Conservation (phyloP, 2,888 invertebrate species). For the Heliconius sara region DNA sequence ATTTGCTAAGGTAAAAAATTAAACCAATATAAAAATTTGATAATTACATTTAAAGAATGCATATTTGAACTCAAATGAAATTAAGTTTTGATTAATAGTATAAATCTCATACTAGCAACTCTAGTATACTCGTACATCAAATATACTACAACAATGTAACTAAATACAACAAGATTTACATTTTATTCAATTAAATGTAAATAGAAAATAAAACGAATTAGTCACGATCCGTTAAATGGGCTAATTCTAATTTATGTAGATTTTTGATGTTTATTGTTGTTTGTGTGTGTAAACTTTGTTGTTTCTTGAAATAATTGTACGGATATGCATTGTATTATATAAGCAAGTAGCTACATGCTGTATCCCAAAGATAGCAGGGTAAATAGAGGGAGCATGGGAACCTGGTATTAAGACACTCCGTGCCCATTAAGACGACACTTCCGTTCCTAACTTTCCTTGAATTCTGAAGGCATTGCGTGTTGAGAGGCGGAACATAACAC, state of each 20-base stretch:
- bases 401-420: too few species aligned
- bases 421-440: too few species aligned
- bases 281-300: neutral
- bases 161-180: constrained; percentile 8
- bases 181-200: constrained; percentile 25
- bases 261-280: neutral
- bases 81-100: neutral
- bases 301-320: neutral
- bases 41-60: too few species aligned
- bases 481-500: too few species aligned
- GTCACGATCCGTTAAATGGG: constrained; percentile 24
- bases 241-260: constrained; percentile 21
- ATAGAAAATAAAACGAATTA: constrained; percentile 24
- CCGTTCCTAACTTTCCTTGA: too few species aligned
- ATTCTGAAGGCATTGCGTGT: too few species aligned
- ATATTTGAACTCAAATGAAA: too few species aligned
- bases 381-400: too few species aligned
- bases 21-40: too few species aligned
- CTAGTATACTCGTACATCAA: constrained; percentile 43
- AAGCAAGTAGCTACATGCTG: too few species aligned
- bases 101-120: constrained; percentile 32
- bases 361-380: too few species aligned
- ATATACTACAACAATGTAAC: neutral
- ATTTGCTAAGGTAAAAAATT: too few species aligned
- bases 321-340: neutral